Conservation (phyloP, 2,797 vertebrate species). For the Takifugu rubripes region DNA sequence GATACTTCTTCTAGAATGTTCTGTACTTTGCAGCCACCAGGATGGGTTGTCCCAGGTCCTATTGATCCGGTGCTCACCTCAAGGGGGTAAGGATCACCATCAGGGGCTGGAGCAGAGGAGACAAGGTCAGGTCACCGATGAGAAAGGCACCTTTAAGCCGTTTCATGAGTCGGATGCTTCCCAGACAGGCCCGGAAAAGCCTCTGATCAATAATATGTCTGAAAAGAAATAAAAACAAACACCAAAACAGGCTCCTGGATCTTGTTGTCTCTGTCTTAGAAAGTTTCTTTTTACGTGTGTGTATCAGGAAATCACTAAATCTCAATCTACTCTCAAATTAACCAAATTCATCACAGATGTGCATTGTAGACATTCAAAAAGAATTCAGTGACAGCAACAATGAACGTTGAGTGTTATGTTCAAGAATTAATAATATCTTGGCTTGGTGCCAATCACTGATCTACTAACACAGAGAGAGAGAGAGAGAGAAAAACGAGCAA, state of each 20-base stretch:
- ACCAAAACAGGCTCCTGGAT: not conserved
- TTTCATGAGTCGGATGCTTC: slow-evolving; percentile 60
- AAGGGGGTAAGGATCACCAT: slow-evolving; percentile 58
- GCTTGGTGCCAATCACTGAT: slow-evolving; percentile 68
- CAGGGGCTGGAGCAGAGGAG: slow-evolving; percentile 55
- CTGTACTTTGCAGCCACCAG: slow-evolving; percentile 28
- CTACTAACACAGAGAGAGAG: slow-evolving; percentile 38
- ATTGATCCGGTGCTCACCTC: slow-evolving; percentile 50
- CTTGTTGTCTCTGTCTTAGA: not conserved
- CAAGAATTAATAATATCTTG: slow-evolving; percentile 66
- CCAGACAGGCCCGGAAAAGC: slow-evolving; percentile 50
- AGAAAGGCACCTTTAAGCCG: slow-evolving; percentile 52
- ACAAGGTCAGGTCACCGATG: slow-evolving; percentile 72
- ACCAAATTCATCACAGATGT: slow-evolving; percentile 18
- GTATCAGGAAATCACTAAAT: slow-evolving; percentile 7
- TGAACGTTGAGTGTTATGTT: slow-evolving; percentile 49
- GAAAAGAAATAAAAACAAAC: slow-evolving; percentile 14
- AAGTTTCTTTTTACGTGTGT: not conserved
- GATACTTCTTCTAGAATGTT: slow-evolving; percentile 53
- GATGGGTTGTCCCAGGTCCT: slow-evolving; percentile 35
- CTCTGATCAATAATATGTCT: slow-evolving; percentile 49
- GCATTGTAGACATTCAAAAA: slow-evolving; percentile 20
- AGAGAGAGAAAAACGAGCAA: slow-evolving; percentile 1
- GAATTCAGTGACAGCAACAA: slow-evolving; percentile 38
- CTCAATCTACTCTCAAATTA: slow-evolving; percentile 20